Percentiles rank a stretch among this genome's conserved stretches.
Conservation (phyloP, 2,888 invertebrate species). For the Phytoseiulus persimilis region DNA sequence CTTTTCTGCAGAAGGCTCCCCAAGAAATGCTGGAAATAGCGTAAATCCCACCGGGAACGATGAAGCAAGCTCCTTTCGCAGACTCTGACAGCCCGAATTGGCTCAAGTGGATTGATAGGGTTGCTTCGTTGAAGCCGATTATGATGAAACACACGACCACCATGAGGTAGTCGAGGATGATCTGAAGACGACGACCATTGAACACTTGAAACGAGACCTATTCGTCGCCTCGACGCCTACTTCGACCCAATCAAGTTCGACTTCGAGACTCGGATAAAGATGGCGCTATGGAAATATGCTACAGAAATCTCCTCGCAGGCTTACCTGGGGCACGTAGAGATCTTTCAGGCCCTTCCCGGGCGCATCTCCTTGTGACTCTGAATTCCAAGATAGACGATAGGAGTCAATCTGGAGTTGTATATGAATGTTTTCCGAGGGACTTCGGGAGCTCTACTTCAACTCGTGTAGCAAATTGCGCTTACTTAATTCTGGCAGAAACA, state of each 20-base stretch:
- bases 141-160: conserved; percentile 30
- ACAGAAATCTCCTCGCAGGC: neutral
- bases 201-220: neutral
- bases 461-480: neutral
- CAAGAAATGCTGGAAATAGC: conserved; percentile 23
- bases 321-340: conserved; percentile 27
- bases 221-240: neutral
- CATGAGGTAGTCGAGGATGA: conserved; percentile 25
- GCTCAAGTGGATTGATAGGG: conserved; percentile 13
- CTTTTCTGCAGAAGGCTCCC: conserved; percentile 28
- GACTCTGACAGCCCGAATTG: conserved; percentile 16
- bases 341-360: conserved; percentile 25
- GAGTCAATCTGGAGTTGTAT: neutral
- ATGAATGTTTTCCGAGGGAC: too few species aligned
- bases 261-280: too few species aligned
- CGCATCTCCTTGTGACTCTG: conserved; percentile 9
- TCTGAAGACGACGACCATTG: neutral
- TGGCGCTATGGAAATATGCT: too few species aligned
- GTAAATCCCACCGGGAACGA: conserved; percentile 14
- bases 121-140: conserved; percentile 31
- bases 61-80: conserved; percentile 36
- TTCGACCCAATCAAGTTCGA: too few species aligned
- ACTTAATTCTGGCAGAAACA: conserved; percentile 25
- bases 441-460: too few species aligned
- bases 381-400: neutral